phyloP scores from a whole-genome alignment of 2,888 invertebrate species.

The Augochlorella aurata region DNA sequence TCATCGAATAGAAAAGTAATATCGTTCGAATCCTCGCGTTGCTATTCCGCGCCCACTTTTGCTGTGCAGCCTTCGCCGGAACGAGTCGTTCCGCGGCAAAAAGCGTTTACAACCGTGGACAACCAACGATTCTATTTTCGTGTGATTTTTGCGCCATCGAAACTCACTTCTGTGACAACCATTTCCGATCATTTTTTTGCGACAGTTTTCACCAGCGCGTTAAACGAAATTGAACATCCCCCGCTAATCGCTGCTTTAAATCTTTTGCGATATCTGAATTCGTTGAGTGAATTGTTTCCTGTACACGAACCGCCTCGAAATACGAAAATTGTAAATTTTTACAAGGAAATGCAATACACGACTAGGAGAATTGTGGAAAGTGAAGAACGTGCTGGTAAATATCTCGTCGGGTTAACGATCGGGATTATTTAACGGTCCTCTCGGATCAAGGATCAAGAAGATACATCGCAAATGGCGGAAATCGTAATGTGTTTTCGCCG shows the following conservation, averaged over 20 bases:
- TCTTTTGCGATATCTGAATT: no score
- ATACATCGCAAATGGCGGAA: background rate
- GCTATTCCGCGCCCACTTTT: conserved; percentile 71
- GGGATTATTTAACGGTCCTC: background rate
- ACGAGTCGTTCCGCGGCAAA: background rate
- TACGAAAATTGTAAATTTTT: background rate
- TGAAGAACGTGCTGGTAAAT: background rate
- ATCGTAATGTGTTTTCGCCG: background rate
- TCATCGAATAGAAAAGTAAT: conserved; percentile 48
- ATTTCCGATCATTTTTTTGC: background rate
- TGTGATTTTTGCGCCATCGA: background rate
- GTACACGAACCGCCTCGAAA: no score
- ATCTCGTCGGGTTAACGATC: background rate
- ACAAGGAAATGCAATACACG: background rate
- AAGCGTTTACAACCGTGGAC: background rate
- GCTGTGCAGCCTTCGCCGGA: conserved; percentile 44
- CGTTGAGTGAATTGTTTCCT: no score
- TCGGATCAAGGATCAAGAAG: background rate
- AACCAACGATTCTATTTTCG: background rate
- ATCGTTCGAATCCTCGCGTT: conserved; percentile 62
- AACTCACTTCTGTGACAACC: background rate
- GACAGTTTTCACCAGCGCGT: background rate
- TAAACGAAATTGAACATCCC: background rate
- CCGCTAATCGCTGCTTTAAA: no score
- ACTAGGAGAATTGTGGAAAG: background rate